Conservation (phyloP, 2,113 vertebrate species). For the Ondatra zibethicus region DNA sequence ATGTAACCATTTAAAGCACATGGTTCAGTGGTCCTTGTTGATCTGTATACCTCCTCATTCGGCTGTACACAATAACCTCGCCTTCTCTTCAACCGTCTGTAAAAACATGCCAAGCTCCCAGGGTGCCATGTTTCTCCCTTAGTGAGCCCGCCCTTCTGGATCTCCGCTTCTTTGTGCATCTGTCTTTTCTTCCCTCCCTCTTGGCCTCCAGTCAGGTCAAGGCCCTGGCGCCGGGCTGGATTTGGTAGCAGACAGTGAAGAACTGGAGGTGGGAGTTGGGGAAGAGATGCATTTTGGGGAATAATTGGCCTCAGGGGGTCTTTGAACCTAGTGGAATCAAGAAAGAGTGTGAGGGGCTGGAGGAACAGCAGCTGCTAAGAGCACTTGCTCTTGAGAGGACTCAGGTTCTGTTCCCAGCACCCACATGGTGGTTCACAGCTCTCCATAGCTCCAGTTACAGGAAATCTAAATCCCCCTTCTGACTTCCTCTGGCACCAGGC, state of each 20-base stretch:
- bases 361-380: background rate
- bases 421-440: background rate
- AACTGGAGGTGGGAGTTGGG: background rate
- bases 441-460: background rate
- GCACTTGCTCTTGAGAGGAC: background rate
- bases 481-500: too few relatives aligned
- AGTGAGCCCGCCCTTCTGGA: fast-evolving
- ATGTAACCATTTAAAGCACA: background rate
- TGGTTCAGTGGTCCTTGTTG: background rate
- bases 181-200: background rate
- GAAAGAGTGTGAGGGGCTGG: background rate
- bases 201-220: background rate
- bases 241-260: background rate
- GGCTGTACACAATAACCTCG: background rate
- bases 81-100: background rate
- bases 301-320: background rate
- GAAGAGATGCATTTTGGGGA: background rate
- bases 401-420: background rate
- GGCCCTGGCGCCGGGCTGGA: background rate
- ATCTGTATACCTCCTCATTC: background rate
- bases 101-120: background rate
- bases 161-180: background rate
- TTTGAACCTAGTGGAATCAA: background rate
- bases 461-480: background rate
- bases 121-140: background rate